Evolutionary conservation across 2,797 vertebrate species (phyloP), one percentile per base, ranked within the genome.

Genomic region (Sebastes jordani): DNA sequence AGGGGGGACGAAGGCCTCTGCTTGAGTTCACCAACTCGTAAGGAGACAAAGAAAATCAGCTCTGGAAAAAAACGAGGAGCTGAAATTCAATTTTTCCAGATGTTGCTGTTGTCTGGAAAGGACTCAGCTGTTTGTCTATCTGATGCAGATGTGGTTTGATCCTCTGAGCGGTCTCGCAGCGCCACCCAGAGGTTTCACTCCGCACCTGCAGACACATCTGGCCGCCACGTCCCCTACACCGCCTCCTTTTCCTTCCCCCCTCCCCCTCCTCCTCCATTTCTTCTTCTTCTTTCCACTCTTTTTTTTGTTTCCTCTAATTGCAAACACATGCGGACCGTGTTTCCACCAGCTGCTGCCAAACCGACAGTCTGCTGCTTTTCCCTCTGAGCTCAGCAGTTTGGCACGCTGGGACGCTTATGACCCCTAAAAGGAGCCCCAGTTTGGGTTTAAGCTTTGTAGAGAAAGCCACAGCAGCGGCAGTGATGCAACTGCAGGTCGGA

Each of bases 261-360:
- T 11, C 56, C 70, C 59, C 59, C 73, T 27, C 49, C 32, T 23
- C 63, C 34, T 14, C 60, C 71, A 74, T 54, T 46, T 30, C 74
- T 36, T 34, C 76, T 68, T 73, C 20, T 60, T 81, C 71, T 81
- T 84, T 86, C 82, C 76, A 69, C 58, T 65, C 32, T n/a, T 95
- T 93, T 94, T 92, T 77, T 94, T 91, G 11, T 38, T 95, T 93
- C 95, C 93, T 95, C 95, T 97, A 96, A 97, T 96, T 91, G 59
- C 89, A 93, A 93, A 93, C 94, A 95, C 91, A 94, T 94, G 93
- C 32, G 55, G 82, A 81, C 61, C 7, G 94, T 65, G 95, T 97
- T 97, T 97, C 88, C 89, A 86, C 42, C 76, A 67, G 75, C 86
- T 66, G 76, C 74, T 95, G 94, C 95, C 96, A 96, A 94, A 74